Conservation (phyloP, 2,888 invertebrate species). For the Hydrotaea cyrtoneurina region DNA sequence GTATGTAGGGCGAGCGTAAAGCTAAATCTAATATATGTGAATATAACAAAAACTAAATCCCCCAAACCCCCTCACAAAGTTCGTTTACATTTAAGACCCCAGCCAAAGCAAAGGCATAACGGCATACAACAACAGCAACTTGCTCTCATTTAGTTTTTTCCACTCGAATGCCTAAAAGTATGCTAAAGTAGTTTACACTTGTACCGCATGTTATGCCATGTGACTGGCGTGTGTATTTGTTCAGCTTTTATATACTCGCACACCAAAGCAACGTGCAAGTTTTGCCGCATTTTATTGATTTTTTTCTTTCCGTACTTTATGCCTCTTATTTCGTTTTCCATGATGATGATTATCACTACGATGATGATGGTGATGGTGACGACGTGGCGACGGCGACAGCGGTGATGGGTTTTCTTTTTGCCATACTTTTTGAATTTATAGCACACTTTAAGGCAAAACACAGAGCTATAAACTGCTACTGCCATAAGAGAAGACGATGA, state of each 20-base stretch:
- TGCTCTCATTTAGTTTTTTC: constrained; percentile 38
- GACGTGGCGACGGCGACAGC: background rate
- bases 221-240: constrained; percentile 40
- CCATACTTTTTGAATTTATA: constrained; percentile 18
- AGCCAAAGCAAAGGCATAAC: background rate
- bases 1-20: background rate
- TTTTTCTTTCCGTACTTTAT: constrained; percentile 33
- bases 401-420: background rate
- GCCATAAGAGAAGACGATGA: background rate
- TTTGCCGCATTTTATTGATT: constrained; percentile 66
- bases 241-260: constrained; percentile 31
- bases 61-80: constrained; percentile 23
- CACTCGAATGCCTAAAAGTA: constrained; percentile 48
- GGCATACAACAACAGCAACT: background rate
- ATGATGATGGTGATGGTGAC: constrained; percentile 39
- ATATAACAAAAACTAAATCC: background rate
- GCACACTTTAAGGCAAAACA: constrained; percentile 17
- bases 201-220: constrained; percentile 55
- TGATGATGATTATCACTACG: constrained; percentile 26
- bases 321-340: constrained; percentile 25
- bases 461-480: background rate
- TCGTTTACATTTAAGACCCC: constrained; percentile 25
- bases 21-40: background rate
- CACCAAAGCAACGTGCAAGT: constrained; percentile 49
- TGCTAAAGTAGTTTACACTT: constrained; percentile 47